phyloP scores from a whole-genome alignment of 2,797 vertebrate species.

The Picus viridis region DNA sequence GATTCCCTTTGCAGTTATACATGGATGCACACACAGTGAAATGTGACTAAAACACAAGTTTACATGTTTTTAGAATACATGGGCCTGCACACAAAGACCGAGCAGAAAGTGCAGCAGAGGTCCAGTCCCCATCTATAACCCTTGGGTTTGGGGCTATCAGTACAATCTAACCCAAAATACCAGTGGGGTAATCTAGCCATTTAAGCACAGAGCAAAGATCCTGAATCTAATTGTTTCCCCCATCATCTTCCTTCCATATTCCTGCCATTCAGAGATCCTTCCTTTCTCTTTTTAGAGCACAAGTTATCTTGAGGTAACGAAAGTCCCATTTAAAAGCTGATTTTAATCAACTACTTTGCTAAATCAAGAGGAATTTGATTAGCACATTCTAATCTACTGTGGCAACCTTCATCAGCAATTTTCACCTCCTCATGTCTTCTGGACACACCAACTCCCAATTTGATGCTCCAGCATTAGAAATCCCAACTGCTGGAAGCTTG shows the following conservation, averaged over 20 bases:
- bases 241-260: background rate
- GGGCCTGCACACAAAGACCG: too few relatives aligned
- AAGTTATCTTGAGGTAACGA: background rate
- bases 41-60: background rate
- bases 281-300: background rate
- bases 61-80: too few relatives aligned
- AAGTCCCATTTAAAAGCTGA: background rate
- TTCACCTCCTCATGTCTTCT: background rate
- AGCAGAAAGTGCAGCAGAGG: background rate
- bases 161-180: background rate
- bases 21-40: accelerated
- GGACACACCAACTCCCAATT: background rate
- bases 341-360: constrained; percentile 8
- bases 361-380: background rate
- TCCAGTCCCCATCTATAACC: background rate
- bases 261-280: background rate
- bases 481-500: background rate
- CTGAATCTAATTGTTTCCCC: background rate
- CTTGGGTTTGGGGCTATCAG: background rate
- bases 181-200: background rate
- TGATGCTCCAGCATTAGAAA: background rate
- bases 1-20: background rate
- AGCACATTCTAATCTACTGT: background rate
- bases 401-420: background rate
- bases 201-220: background rate